phyloP scores from a whole-genome alignment of 35 echinoderm and acorn worm species.

The Apostichopus japonicus region DNA sequence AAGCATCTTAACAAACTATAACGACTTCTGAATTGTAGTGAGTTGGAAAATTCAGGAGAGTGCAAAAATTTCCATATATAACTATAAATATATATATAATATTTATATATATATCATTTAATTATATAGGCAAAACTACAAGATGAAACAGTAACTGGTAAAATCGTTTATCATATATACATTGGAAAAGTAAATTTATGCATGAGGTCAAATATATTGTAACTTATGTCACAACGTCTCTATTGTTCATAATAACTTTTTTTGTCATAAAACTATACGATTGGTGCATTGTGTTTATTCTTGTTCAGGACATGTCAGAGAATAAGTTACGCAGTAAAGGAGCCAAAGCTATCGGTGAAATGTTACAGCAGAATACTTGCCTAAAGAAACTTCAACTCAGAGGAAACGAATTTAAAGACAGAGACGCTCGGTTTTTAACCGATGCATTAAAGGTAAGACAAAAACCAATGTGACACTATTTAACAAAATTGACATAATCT shows the following conservation, averaged over 20 bases:
- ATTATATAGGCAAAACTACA: too few relatives aligned
- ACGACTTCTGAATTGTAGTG: neutral
- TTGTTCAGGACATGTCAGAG: conserved; percentile 76
- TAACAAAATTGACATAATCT: too few relatives aligned
- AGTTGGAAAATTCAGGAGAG: too few relatives aligned
- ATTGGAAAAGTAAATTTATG: too few relatives aligned
- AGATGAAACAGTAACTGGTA: too few relatives aligned
- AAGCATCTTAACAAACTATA: neutral
- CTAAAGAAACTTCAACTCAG: conserved; percentile 72
- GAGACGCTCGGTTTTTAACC: conserved; percentile 82
- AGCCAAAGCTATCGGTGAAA: conserved; percentile 87
- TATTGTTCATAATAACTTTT: too few relatives aligned
- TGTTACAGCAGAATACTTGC: conserved; percentile 86
- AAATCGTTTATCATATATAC: too few relatives aligned
- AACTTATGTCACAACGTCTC: neutral
- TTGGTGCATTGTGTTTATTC: too few relatives aligned
- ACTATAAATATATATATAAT: too few relatives aligned
- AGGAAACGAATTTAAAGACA: conserved; percentile 97
- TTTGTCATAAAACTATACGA: too few relatives aligned
- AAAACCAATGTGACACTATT: neutral
- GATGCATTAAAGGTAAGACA: conserved; percentile 79
- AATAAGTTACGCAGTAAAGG: conserved; percentile 88
- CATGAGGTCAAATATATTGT: neutral
- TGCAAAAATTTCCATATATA: neutral
- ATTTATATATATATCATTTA: too few relatives aligned